Percentiles rank a stretch among this genome's conserved stretches.
These are phyloP conservation scores for Tokudaia tokunoshimensis DNA, from an alignment of 2,797 vertebrate genomes.

Conservation along the genomic window DNA sequence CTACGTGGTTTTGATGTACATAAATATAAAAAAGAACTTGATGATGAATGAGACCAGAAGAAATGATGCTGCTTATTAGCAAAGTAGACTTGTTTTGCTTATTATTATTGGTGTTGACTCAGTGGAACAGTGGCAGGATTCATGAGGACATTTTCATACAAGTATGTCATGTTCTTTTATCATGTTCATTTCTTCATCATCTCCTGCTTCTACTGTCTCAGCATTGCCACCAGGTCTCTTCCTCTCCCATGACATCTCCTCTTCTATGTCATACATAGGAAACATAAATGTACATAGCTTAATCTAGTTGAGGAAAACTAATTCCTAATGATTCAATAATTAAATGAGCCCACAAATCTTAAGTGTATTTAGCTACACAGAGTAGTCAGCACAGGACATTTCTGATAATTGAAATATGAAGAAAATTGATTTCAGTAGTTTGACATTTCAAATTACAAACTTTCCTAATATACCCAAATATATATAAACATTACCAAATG, in stretches of 20 bases:
- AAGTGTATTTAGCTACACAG: neutral
- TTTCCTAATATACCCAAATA: neutral
- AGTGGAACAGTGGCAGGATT: neutral
- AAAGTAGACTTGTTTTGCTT: neutral
- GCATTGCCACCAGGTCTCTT: accelerated
- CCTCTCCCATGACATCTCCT: neutral
- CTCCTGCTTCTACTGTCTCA: too few species aligned
- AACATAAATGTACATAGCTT: too few species aligned
- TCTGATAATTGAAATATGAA: neutral
- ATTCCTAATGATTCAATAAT: neutral
- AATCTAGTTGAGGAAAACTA: neutral
- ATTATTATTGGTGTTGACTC: neutral
- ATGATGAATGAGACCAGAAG: too few species aligned
- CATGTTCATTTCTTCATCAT: too few species aligned
- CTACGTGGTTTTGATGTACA: neutral
- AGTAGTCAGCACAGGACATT: neutral
- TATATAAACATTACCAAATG: neutral
- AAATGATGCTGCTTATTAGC: neutral
- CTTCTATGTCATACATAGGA: neutral
- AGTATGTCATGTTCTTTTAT: neutral
- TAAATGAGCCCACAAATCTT: neutral
- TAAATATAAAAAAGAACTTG: neutral
- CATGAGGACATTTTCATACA: too few species aligned
- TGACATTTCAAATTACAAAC: neutral
- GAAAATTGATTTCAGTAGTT: too few species aligned